These are phyloP conservation scores for Chalcosyrphus nemorum DNA, from an alignment of 2,888 invertebrate genomes.

Conservation along the genomic window DNA sequence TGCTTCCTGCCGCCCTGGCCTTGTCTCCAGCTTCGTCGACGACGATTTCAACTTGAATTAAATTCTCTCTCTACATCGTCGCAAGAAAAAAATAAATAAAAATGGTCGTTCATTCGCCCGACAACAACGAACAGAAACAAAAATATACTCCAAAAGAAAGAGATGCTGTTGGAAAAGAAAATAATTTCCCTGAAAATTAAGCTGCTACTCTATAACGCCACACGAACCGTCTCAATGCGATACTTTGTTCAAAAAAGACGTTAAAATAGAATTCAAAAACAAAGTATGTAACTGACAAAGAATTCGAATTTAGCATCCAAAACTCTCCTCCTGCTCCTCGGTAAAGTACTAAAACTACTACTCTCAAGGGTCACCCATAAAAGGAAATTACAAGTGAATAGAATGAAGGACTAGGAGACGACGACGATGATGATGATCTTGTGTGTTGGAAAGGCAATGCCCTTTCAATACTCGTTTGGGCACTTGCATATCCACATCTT, in stretches of 20 bases:
- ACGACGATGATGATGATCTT: too few relatives aligned
- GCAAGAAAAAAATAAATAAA: not conserved
- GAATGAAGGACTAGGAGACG: constrained; percentile 44
- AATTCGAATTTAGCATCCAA: not conserved
- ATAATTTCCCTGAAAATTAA: not conserved
- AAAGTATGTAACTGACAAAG: too few relatives aligned
- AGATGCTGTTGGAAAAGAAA: not conserved
- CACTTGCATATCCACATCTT: constrained; percentile 1
- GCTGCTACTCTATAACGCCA: not conserved
- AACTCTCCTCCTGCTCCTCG: not conserved
- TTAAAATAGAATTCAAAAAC: not conserved
- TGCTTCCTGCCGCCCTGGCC: not conserved
- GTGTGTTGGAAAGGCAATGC: constrained; percentile 45
- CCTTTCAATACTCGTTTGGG: constrained; percentile 46
- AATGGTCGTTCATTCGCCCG: constrained; percentile 9
- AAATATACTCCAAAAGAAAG: not conserved
- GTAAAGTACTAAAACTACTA: not conserved
- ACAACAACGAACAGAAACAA: not conserved
- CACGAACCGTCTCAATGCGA: not conserved
- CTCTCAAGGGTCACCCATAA: constrained; percentile 2
- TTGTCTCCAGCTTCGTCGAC: not conserved
- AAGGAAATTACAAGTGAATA: constrained; percentile 34
- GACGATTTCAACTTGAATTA: constrained; percentile 19
- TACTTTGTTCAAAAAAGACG: not conserved
- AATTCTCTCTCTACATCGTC: not conserved